A percentile compares a stretch with the other conserved stretches of the same genome.
Evolutionary conservation across 1,140 invertebrate species (phyloP).

Genomic region (Xylocopa sonorina): DNA sequence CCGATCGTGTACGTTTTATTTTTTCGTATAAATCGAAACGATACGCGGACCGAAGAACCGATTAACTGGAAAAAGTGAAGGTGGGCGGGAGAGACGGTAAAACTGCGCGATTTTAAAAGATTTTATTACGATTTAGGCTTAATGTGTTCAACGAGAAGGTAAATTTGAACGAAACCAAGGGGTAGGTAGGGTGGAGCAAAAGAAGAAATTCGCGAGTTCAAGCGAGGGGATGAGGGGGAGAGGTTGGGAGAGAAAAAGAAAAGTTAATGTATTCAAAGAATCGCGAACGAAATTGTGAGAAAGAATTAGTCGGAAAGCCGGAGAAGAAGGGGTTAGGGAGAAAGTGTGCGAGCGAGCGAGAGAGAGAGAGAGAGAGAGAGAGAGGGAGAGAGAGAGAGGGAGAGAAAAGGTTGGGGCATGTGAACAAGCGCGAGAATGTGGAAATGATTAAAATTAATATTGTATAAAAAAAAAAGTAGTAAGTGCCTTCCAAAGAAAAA

Average conservation of each 20-base stretch:
- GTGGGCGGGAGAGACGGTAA: neutral
- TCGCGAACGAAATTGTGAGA: conserved; percentile 61
- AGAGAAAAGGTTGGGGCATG: conserved; percentile 57
- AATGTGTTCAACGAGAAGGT: conserved; percentile 73
- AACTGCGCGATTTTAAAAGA: conserved; percentile 62
- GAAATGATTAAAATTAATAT: conserved; percentile 75
- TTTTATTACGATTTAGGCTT: conserved; percentile 71
- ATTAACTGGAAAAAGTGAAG: conserved; percentile 20
- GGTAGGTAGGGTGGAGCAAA: conserved; percentile 37
- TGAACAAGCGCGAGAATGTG: conserved; percentile 63
- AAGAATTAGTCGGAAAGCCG: conserved; percentile 39
- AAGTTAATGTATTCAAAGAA: conserved; percentile 61
- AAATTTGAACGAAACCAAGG: conserved; percentile 52
- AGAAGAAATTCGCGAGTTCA: conserved; percentile 49
- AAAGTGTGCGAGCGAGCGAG: too few relatives aligned
- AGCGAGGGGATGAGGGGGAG: conserved; percentile 40
- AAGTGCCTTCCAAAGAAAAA: conserved; percentile 82
- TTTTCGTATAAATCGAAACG: conserved; percentile 57
- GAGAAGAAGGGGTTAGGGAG: conserved; percentile 28
- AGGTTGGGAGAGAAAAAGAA: conserved; percentile 40
- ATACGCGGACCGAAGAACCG: conserved; percentile 23
- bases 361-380: conserved; percentile 50
- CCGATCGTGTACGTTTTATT: conserved; percentile 26
- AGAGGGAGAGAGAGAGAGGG: conserved; percentile 42
- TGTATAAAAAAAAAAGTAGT: conserved; percentile 82